Evolutionary conservation across 2,888 invertebrate genomes (phyloP).

Genomic region (Neoaliturus tenellus): DNA sequence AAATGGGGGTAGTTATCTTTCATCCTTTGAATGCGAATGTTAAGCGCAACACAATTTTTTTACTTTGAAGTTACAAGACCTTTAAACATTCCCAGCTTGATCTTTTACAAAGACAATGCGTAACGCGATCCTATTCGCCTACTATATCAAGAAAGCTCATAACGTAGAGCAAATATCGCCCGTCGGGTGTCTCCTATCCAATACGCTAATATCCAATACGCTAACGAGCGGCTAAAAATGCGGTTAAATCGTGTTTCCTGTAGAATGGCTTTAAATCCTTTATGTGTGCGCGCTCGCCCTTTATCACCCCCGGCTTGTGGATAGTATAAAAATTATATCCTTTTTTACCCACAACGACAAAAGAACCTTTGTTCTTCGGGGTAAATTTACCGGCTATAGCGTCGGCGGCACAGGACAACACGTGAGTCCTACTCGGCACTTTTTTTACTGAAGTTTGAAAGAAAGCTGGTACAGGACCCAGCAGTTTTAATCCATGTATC

Average conservation of each 20-base stretch:
- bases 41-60: too few species aligned
- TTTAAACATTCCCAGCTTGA: too few species aligned
- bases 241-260: not conserved
- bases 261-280: slow-evolving; percentile 13
- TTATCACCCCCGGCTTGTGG: not conserved
- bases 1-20: not conserved
- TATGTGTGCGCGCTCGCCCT: not conserved
- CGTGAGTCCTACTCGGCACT: not conserved
- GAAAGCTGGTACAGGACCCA: too few species aligned
- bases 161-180: not conserved
- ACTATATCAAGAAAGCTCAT: not conserved
- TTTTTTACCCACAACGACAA: not conserved
- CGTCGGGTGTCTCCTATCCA: not conserved
- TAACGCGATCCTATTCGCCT: too few species aligned
- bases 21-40: too few species aligned
- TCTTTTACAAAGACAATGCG: too few species aligned
- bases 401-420: not conserved
- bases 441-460: too few species aligned
- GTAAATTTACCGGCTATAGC: not conserved
- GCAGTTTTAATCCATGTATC: too few species aligned
- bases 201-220: not conserved
- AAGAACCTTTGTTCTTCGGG: not conserved
- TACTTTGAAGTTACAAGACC: not conserved
- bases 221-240: not conserved
- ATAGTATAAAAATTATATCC: not conserved